Evolutionary conservation across 2,113 vertebrate species (phyloP), one percentile per base, ranked within the genome.

Genomic region (Dolichotis patagonum): DNA sequence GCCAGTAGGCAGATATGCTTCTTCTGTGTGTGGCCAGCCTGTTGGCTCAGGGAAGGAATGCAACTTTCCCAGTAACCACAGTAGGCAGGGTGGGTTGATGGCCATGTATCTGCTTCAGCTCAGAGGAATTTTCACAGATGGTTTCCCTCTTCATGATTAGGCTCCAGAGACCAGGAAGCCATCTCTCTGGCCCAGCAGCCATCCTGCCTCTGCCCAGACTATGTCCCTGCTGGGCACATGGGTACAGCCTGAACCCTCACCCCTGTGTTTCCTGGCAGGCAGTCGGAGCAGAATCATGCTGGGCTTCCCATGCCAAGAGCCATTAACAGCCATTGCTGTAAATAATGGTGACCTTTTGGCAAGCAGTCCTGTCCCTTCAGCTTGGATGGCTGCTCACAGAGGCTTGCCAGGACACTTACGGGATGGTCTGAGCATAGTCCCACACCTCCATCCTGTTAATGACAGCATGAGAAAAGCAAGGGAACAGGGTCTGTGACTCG

Each of bases 261-360:
- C 65, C 49, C 4, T 2, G 62, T 58, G 63, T 92, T 97, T 75
- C 32, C 54, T 91, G 96, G 78, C 88, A 84, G 67, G 56, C 46
- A 20, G 38, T 35, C 19, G 83, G 84, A 38, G 84, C 3, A 30
- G 65, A 52, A 35, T 35, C 38, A 86, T 58, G 16, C 0, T 0
- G 85, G 58, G 85, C 5, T 63, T 82, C 58, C 24, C 24, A 85
- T 4, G 30, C 89, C 96, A 94, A 88, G 49, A 90, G 10, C 85
- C 86, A 96, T 97, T 97, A 97, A 56, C 43, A 81, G 28, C 26
- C 71, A 54, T 89, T 93, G 96, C 38, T 94, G 90, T 92, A 97
- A 96, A 91, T 88, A 97, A 78, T 0, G 0, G 43, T 71, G 88
- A 93, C 77, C 85, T 81, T 92, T 85, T 87, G 96, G 95, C 54